Conservation (phyloP, 2,888 invertebrate species). For the Leptinotarsa juncta region DNA sequence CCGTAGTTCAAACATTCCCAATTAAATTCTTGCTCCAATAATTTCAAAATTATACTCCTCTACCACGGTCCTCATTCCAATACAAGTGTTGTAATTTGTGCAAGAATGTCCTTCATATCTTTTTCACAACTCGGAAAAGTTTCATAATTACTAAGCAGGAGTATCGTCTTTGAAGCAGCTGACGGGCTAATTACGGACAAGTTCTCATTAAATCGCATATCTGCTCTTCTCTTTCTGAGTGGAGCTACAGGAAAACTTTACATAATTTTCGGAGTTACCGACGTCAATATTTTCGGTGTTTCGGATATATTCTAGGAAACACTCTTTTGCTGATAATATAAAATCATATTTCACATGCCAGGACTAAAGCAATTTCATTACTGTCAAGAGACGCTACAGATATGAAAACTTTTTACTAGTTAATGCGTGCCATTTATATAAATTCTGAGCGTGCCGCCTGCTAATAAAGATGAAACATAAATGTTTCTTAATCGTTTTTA, state of each 20-base stretch:
- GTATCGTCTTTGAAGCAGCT: constrained; percentile 46
- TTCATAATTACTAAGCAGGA: constrained; percentile 45
- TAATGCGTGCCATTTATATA: too few relatives aligned
- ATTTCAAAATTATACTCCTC: constrained; percentile 5
- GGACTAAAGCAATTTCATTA: too few relatives aligned
- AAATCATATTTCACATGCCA: background rate
- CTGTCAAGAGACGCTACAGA: too few relatives aligned
- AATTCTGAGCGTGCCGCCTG: too few relatives aligned
- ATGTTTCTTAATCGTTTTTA: too few relatives aligned
- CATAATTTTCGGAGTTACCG: constrained; percentile 11
- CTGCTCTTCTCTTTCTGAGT: constrained; percentile 33
- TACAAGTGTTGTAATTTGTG: constrained; percentile 28
- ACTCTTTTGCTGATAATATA: background rate
- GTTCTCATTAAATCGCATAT: constrained; percentile 44
- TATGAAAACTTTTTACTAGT: too few relatives aligned
- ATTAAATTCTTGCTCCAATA: constrained; percentile 22
- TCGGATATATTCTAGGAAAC: background rate
- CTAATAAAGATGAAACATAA: too few relatives aligned
- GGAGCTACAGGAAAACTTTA: constrained; percentile 27
- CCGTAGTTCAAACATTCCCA: background rate
- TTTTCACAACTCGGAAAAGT: constrained; percentile 38
- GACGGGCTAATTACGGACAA: constrained; percentile 46
- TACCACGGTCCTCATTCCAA: constrained; percentile 23
- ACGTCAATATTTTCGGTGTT: constrained; percentile 9
- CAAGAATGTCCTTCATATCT: constrained; percentile 32